Evolutionary conservation across 2,797 vertebrate genomes (phyloP), one percentile per base, ranked within the genome.

Genomic region (Argentina silus): DNA sequence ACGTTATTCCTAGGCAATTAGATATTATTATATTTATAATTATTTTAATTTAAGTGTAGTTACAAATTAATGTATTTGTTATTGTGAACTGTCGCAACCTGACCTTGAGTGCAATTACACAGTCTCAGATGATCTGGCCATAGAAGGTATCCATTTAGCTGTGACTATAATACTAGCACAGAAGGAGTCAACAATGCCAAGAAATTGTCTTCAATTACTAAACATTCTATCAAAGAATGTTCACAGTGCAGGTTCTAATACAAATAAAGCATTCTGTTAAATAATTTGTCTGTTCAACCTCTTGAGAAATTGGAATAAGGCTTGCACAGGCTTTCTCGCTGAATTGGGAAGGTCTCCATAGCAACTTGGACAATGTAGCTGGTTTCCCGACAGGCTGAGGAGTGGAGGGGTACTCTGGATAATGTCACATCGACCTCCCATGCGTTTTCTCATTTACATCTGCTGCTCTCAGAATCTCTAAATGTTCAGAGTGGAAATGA

Each of bases 131-230:
- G 23, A 14, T 2, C 59, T 74, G 47, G 45, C 70, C 70, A 73
- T 68, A 81, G 14, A 70, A 73, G 73, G 76, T 15, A 15, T 43
- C 5, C 8, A 5, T 53, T 70, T 70, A 36, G 51, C 62, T 59
- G 36, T 17, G 27, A 42, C 0, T 15, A 15, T 10, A 19, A 65
- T 9, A 21, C 14, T n/a, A 15, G 27, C 6, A 53, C 27, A 67
- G 23, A 17, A 61, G 19, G 47, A 64, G 57, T 81, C 47, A 70
- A n/a, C 15, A 36, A 11, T n/a, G 51, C 14, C 56, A 17, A 17
- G 60, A 48, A 43, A 17, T 42, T 17, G 61, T 45, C 3, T 17
- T 63, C 9, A 8, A 36, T 50, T 17, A 67, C 42, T 45, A 62
- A 72, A 45, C 51, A 55, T 43, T 55, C 7, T 43, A 53, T 56